Percentiles rank a stretch among this genome's conserved stretches.
phyloP scores from a whole-genome alignment of 2,797 vertebrate genomes.

The Urocyon cinereoargenteus region DNA sequence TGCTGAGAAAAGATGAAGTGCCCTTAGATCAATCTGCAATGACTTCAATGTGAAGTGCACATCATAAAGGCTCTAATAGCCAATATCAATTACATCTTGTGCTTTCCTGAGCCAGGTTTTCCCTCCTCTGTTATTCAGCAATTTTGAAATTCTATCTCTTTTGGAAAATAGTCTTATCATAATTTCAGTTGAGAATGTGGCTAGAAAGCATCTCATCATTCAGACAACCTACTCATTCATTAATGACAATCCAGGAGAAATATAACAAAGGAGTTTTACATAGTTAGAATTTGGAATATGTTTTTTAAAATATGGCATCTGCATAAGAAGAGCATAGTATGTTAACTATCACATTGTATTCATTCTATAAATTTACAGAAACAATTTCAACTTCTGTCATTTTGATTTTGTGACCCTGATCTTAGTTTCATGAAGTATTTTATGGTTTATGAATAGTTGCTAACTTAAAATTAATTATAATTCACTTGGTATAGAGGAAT shows the following conservation, averaged over 20 bases:
- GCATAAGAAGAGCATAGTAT: not conserved
- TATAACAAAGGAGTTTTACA: not conserved
- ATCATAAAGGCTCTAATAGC: slow-evolving; percentile 30
- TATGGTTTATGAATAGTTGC: not conserved
- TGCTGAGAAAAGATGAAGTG: not conserved
- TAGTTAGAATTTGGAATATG: not conserved
- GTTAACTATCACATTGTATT: not conserved
- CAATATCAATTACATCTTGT: not conserved
- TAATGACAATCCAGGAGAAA: not conserved
- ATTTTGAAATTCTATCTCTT: slow-evolving; percentile 26
- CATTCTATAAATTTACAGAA: not conserved
- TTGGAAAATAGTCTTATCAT: slow-evolving; percentile 26
- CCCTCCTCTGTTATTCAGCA: slow-evolving; percentile 27
- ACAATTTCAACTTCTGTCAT: not conserved
- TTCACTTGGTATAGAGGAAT: not conserved
- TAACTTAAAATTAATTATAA: not conserved
- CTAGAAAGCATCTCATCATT: not conserved
- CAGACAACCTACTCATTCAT: not conserved
- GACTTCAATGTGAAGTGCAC: not conserved
- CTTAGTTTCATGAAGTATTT: not conserved
- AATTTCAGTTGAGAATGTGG: not conserved
- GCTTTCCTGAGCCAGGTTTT: not conserved
- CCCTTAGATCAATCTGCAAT: slow-evolving; percentile 41
- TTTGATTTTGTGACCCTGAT: not conserved
- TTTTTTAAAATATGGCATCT: not conserved